A percentile compares a stretch with the other conserved stretches of the same genome.
Evolutionary conservation across 2,888 invertebrate species (phyloP).

Genomic region (Euproctis similis): DNA sequence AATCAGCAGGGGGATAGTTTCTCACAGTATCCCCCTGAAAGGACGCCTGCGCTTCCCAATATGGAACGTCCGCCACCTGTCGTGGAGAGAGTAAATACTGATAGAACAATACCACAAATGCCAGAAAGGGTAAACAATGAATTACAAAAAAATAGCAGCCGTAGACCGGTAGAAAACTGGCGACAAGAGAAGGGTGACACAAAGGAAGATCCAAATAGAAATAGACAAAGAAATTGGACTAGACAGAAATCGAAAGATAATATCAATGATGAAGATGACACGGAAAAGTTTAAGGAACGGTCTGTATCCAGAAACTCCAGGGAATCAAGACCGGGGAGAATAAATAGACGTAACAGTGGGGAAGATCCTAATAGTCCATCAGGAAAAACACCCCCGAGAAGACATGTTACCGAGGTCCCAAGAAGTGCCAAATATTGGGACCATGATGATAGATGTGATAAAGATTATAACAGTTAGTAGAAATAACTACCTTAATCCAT

Average conservation of each 20-base stretch:
- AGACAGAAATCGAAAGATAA: slow-evolving; percentile 53
- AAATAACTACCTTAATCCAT: slow-evolving; percentile 1
- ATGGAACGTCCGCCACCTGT: slow-evolving; percentile 16
- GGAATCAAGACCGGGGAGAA: slow-evolving; percentile 26
- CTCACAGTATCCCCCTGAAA: slow-evolving; percentile 24
- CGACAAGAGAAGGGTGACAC: slow-evolving; percentile 45
- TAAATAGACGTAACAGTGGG: slow-evolving; percentile 42
- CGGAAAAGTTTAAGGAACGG: slow-evolving; percentile 26
- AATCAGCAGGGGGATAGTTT: slow-evolving; percentile 42
- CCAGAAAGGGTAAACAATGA: slow-evolving; percentile 54
- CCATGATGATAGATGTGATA: slow-evolving; percentile 65
- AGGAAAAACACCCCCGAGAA: slow-evolving; percentile 36
- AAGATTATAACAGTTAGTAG: slow-evolving; percentile 65
- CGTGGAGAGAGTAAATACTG: slow-evolving; percentile 12
- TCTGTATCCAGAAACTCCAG: slow-evolving; percentile 32
- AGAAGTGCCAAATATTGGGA: slow-evolving; percentile 66
- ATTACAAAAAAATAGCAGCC: slow-evolving; percentile 40
- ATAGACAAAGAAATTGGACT: slow-evolving; percentile 47
- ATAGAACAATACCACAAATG: slow-evolving; percentile 15
- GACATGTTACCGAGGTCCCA: slow-evolving; percentile 59
- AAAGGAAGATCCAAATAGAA: slow-evolving; percentile 45
- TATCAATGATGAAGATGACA: slow-evolving; percentile 41
- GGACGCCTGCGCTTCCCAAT: slow-evolving; percentile 9
- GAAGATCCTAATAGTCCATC: slow-evolving; percentile 24
- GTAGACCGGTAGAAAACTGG: slow-evolving; percentile 57